Conservation (phyloP, 2,797 vertebrate species). For the Propithecus deckenii region DNA sequence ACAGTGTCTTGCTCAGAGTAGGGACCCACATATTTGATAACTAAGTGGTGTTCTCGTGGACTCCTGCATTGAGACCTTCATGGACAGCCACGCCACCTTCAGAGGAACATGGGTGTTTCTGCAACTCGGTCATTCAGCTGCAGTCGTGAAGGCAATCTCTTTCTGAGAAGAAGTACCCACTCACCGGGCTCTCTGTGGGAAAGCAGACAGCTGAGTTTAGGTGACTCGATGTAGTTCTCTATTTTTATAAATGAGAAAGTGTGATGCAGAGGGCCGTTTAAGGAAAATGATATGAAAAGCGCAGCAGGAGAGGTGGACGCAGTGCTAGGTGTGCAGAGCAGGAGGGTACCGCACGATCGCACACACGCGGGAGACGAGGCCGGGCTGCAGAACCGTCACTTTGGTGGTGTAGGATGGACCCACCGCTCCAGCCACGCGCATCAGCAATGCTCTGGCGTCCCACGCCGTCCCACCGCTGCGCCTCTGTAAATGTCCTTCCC, state of each 20-base stretch:
- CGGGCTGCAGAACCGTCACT: neutral
- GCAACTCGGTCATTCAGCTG: neutral
- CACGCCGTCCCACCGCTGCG: rapidly evolving
- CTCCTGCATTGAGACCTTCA: neutral
- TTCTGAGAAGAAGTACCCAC: neutral
- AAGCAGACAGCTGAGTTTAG: neutral
- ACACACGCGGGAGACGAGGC: neutral
- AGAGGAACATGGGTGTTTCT: neutral
- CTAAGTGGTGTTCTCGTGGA: neutral
- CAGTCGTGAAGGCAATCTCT: neutral
- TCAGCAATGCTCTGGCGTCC: neutral
- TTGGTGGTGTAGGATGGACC: neutral
- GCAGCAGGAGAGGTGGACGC: neutral
- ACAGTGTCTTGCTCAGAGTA: neutral
- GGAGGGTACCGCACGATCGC: neutral
- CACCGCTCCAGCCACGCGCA: neutral
- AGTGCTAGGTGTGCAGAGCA: neutral
- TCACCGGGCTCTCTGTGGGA: neutral
- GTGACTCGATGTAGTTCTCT: neutral
- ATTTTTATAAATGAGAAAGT: neutral
- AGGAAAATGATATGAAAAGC: neutral
- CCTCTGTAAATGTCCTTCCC: neutral
- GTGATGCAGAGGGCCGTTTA: neutral
- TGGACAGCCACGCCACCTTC: neutral
- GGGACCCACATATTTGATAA: neutral